Percentiles rank a stretch among this genome's conserved stretches.
phyloP scores from a whole-genome alignment of 2,113 vertebrate genomes.

The Saguinus imperator region DNA sequence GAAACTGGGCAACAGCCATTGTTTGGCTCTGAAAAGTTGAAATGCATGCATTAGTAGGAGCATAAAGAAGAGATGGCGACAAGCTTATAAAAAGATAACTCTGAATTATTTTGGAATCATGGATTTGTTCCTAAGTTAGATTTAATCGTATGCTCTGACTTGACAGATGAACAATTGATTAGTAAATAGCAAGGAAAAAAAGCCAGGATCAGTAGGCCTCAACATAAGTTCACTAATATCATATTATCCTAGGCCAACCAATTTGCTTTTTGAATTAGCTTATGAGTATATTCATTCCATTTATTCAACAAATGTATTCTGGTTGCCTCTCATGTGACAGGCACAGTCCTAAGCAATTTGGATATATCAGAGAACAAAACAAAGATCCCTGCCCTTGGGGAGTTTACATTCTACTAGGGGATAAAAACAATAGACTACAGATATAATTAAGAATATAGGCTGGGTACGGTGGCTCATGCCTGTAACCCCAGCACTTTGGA shows the following conservation, averaged over 20 bases:
- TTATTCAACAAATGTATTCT: not conserved
- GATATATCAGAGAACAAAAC: not conserved
- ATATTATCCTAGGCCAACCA: not conserved
- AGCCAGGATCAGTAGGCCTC: not conserved
- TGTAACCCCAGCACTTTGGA: too few relatives aligned
- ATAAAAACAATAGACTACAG: not conserved
- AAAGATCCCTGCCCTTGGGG: not conserved
- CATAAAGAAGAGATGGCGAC: not conserved
- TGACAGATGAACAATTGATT: not conserved
- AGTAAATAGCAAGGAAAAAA: not conserved
- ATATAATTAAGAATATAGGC: not conserved
- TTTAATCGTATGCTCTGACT: not conserved
- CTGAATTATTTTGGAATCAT: not conserved
- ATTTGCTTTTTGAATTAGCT: not conserved
- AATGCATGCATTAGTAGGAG: not conserved
- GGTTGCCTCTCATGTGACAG: not conserved
- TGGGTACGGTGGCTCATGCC: too few relatives aligned
- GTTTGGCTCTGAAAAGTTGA: not conserved
- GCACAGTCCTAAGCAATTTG: not conserved
- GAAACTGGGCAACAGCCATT: not conserved
- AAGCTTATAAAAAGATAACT: not conserved
- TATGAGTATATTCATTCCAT: not conserved
- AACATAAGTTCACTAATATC: not conserved
- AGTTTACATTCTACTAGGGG: not conserved
- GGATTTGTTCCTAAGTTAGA: not conserved